Conservation (phyloP, 2,797 vertebrate genomes). For the Myioborus melanocephalus region DNA sequence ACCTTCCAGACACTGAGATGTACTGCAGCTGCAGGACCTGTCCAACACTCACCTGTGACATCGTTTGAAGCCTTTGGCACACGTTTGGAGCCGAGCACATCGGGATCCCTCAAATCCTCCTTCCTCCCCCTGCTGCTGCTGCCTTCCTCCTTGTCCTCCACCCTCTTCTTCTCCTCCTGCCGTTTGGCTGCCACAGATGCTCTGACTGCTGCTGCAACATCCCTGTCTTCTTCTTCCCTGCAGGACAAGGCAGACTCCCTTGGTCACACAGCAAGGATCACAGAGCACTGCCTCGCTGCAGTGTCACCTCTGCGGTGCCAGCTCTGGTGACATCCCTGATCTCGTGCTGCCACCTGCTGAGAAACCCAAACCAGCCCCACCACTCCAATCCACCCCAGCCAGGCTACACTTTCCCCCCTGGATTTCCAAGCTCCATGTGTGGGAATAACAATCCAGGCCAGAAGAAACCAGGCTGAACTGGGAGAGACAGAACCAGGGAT, state of each 20-base stretch:
- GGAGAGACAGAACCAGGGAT: neutral
- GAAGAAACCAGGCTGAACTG: neutral
- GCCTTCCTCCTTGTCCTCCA: conserved; percentile 77
- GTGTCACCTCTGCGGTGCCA: neutral
- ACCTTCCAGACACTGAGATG: neutral
- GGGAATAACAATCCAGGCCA: neutral
- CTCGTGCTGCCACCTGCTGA: conserved; percentile 13
- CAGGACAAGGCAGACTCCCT: neutral
- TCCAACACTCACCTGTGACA: conserved; percentile 58
- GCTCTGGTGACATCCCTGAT: neutral
- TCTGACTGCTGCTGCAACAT: conserved; percentile 87
- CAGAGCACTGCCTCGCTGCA: fast-evolving
- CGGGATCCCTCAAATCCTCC: conserved; percentile 81
- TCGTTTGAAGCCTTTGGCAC: conserved; percentile 50
- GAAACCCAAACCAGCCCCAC: neutral
- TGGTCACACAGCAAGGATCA: neutral
- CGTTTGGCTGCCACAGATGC: conserved; percentile 83
- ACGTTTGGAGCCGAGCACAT: conserved; percentile 72
- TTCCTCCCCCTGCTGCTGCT: conserved; percentile 71
- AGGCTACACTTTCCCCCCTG: neutral
- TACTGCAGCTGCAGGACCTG: neutral
- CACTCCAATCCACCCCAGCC: neutral
- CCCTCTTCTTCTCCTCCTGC: conserved; percentile 81
- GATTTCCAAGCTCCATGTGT: neutral
- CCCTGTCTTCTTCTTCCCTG: conserved; percentile 94